phyloP scores from a whole-genome alignment of 2,113 vertebrate genomes.

The Climacteris rufus region DNA sequence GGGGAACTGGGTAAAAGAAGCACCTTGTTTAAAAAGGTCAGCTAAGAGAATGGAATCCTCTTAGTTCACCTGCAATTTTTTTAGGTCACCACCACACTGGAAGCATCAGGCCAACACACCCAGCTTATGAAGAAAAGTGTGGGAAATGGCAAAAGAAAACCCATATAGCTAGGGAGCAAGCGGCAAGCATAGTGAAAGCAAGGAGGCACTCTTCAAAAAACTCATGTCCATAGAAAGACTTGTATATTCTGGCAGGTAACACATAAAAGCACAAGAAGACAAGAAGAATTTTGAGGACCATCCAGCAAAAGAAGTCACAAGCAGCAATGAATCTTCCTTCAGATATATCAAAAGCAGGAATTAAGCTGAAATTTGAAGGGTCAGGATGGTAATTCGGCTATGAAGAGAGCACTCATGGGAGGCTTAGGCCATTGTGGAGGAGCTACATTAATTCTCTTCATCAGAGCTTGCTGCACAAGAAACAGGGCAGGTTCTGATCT shows the following conservation, averaged over 20 bases:
- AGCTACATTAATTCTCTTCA: background rate
- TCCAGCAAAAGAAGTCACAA: background rate
- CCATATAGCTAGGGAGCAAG: background rate
- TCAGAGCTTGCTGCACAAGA: background rate
- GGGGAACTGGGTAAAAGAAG: background rate
- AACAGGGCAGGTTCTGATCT: background rate
- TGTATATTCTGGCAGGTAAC: background rate
- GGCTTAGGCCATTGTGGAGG: background rate
- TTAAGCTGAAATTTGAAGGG: background rate
- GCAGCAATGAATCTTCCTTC: background rate
- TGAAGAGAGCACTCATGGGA: background rate
- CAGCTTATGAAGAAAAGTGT: background rate
- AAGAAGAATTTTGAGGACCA: background rate
- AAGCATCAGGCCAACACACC: background rate
- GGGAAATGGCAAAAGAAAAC: background rate
- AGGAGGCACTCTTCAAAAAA: background rate
- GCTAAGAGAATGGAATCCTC: background rate
- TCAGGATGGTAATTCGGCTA: rapidly evolving
- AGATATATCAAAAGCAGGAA: background rate
- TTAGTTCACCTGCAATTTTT: background rate
- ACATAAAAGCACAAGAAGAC: background rate
- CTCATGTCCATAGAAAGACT: background rate
- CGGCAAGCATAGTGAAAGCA: background rate
- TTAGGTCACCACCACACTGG: background rate
- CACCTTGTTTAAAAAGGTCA: background rate